Conservation (phyloP, 2,888 invertebrate species). For the Phragmatobia fuliginosa region DNA sequence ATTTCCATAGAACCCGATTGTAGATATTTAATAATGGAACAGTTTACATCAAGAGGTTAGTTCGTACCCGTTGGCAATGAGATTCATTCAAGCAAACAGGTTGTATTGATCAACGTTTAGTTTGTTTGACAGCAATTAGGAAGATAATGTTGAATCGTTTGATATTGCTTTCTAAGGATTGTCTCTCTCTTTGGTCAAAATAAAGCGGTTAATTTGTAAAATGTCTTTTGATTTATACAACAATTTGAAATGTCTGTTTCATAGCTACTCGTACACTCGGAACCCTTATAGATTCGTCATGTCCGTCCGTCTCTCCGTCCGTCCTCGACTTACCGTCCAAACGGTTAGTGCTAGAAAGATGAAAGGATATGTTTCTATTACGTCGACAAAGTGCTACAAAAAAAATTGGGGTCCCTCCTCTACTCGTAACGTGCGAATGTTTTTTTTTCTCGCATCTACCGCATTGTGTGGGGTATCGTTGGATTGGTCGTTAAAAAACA, state of each 20-base stretch:
- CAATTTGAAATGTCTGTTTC: background rate
- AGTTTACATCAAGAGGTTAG: background rate
- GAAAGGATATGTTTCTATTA: too few relatives aligned
- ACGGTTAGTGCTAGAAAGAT: too few relatives aligned
- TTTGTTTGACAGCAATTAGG: constrained; percentile 27
- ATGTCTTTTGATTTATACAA: background rate
- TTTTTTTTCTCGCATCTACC: too few relatives aligned
- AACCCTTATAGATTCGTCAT: too few relatives aligned
- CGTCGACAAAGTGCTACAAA: too few relatives aligned
- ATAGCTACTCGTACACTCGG: too few relatives aligned
- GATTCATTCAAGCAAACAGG: constrained; percentile 15
- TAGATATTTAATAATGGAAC: background rate
- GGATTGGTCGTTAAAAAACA: too few relatives aligned
- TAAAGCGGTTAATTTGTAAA: background rate
- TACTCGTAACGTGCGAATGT: too few relatives aligned
- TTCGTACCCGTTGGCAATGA: constrained; percentile 5
- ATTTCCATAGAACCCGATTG: background rate
- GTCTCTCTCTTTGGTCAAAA: background rate
- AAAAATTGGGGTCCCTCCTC: too few relatives aligned
- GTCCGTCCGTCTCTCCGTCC: too few relatives aligned
- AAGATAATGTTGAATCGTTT: constrained; percentile 3
- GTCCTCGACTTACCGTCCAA: too few relatives aligned
- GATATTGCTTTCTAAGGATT: background rate
- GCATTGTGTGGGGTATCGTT: too few relatives aligned
- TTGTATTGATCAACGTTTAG: constrained; percentile 15